Base-by-base conservation (phyloP, 2,888 invertebrate species). In the Fragum sueziense region DNA sequence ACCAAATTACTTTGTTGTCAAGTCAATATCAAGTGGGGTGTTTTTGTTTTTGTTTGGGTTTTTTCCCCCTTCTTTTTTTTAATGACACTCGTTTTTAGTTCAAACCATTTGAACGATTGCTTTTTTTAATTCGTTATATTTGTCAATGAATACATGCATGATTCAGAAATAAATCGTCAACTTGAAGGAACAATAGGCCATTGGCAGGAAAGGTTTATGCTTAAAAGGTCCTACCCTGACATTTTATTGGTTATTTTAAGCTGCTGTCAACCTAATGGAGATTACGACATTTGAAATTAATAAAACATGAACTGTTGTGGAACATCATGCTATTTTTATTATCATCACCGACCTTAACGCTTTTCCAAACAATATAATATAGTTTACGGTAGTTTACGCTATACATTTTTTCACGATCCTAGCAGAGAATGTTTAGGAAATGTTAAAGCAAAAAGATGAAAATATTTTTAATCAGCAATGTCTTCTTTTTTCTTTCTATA, bases 271-370 rank as follows among this genome's bases (percentile, higher is more conserved):
- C 9, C 29, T 59, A 59, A 59, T 25, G 59, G 31, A 9, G 14
- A 59, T 59, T 29, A 59, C 59, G 59, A 14, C 20, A 59, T 59
- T 59, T 14, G 33, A 61, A 61, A 33, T 61, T 61, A 61, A 61
- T 33, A 61, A 61, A 61, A 61, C 61, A 33, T 61, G 61, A 61
- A 61, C 27, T 61, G 9, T 33, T 31, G 20, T 31, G 33, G 61
- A 31, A 31, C 33, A 47, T 61, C 11, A n/a, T 61, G 61, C 33
- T 33, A 61, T 20, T 61, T 33, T 27, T 0, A 17, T 9, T 20
- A 27, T 61, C 20, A 33, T 31, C 11, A 17, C 6, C 20, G 29
- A 7, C 29, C 27, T 57, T 27, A 11, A 27, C 27, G 27, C 47
- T 47, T 47, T 47, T 1, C 47, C 47, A 47, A 47, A 47, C 47